Evolutionary conservation across 2,113 vertebrate species (phyloP).

Genomic region (Apus apus): DNA sequence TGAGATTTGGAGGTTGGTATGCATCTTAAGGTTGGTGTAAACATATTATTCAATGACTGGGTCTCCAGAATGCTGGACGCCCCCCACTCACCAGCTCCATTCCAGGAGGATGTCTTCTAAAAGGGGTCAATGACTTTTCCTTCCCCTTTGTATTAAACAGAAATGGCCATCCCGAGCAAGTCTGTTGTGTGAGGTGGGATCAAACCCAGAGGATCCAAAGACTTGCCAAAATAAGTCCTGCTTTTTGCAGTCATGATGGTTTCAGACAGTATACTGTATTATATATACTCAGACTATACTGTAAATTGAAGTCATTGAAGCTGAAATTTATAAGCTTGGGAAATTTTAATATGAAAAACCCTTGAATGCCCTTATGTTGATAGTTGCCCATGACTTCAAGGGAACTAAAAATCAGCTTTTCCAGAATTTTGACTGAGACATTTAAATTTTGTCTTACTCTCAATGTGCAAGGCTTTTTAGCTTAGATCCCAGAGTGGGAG

Average conservation of each 20-base stretch:
- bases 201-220: not conserved
- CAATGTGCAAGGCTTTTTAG: not conserved
- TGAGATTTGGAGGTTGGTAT: not conserved
- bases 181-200: not conserved
- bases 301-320: not conserved
- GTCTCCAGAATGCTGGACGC: not conserved
- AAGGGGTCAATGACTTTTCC: not conserved
- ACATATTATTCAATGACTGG: not conserved
- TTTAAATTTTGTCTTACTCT: not conserved
- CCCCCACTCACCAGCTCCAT: accelerated
- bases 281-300: not conserved
- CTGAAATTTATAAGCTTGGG: not conserved
- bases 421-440: not conserved
- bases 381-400: not conserved
- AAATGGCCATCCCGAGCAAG: not conserved
- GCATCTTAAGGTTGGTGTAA: not conserved
- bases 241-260: not conserved
- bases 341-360: not conserved
- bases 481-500: not conserved
- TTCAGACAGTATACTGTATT: not conserved
- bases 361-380: not conserved
- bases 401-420: not conserved
- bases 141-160: not conserved
- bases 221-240: not conserved
- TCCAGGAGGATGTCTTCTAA: not conserved